Conservation (phyloP, 2,113 vertebrate genomes). For the Poecilia latipinna region DNA sequence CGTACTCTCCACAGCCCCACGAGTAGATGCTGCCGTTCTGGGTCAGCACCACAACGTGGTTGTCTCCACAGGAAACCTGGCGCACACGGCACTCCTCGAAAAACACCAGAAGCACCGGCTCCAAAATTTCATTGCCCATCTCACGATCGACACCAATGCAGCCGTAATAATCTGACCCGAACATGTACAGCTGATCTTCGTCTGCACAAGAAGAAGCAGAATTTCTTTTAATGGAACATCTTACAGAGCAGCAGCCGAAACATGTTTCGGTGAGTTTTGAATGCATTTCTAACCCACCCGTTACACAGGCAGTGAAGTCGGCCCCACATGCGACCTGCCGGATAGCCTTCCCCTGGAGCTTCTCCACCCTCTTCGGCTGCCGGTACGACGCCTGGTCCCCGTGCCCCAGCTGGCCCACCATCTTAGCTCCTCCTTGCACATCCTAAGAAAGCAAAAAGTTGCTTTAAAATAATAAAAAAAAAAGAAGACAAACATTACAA, state of each 20-base stretch:
- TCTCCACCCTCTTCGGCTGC: constrained; percentile 94
- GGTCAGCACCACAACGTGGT: constrained; percentile 93
- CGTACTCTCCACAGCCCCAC: constrained; percentile 97
- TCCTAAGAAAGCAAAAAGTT: constrained; percentile 79
- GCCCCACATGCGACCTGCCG: constrained; percentile 94
- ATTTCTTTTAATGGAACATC: neutral
- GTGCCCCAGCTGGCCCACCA: constrained; percentile 96
- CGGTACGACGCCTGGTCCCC: constrained; percentile 96
- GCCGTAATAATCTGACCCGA: constrained; percentile 97
- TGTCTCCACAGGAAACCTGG: constrained; percentile 96
- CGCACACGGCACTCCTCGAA: constrained; percentile 89
- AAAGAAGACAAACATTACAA: neutral
- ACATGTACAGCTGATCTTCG: constrained; percentile 96
- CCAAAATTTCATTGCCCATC: constrained; percentile 86
- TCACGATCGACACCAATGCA: constrained; percentile 90
- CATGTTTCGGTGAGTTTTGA: neutral
- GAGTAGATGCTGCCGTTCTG: constrained; percentile 89
- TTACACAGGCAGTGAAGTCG: constrained; percentile 95
- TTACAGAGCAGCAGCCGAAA: neutral
- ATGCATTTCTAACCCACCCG: constrained; percentile 78
- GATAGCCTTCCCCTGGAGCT: constrained; percentile 93
- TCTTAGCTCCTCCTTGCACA: constrained; percentile 94
- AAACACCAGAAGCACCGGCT: constrained; percentile 91
- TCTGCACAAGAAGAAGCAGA: constrained; percentile 76
- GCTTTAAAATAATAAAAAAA: neutral